Base-by-base conservation (phyloP, 2,888 invertebrate species). In the Odontocolon sp. region DNA sequence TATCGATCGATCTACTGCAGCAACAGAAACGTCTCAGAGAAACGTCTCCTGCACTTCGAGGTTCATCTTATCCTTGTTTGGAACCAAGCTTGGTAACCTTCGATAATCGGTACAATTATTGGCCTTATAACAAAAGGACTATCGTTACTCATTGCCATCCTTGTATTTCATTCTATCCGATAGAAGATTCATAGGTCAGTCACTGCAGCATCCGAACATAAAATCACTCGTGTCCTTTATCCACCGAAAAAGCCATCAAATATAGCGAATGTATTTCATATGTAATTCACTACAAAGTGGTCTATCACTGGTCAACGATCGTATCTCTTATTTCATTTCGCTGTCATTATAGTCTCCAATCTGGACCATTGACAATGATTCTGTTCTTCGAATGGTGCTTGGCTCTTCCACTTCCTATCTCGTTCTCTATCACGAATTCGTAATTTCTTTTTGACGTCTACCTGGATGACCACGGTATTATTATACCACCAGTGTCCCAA, bases 361-460 rank as follows among this genome's bases (percentile, higher is more conserved):
- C 21, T 26, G 28, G 23, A 33, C 33, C 16, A 11, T 57, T 69
- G 57, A 64, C 57, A 52, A 64, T 52, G 47, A 21, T 33, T 31
- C 26, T 56, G 6, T 66, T 23, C 23, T 21, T n/a, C 33, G 33
- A 38, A 2, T 52, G 40, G 3, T 31, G 54, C 6, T 14, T 9
- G 14, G 2, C 8, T 31, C 9, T 28, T 18, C 11, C 23, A 8
- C 16, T 28, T 21, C 42, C 67, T 61, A 73, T 79, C 77, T 79
- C 61, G 47, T 73, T 79, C 63, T 73, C 73, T 70, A 79, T 79
- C 79, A 73, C 47, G 73, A 66, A 79, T 77, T 66, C 70, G 70
- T 75, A 66, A 75, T 70, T 74, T 45, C 23, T 67, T 67, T 47
- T 47, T 64, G 18, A 56, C 42, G 36, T n/a, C n/a, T n/a, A n/a